These are phyloP conservation scores for Pheucticus melanocephalus DNA, from an alignment of 2,113 vertebrate species.

Conservation along the genomic window DNA sequence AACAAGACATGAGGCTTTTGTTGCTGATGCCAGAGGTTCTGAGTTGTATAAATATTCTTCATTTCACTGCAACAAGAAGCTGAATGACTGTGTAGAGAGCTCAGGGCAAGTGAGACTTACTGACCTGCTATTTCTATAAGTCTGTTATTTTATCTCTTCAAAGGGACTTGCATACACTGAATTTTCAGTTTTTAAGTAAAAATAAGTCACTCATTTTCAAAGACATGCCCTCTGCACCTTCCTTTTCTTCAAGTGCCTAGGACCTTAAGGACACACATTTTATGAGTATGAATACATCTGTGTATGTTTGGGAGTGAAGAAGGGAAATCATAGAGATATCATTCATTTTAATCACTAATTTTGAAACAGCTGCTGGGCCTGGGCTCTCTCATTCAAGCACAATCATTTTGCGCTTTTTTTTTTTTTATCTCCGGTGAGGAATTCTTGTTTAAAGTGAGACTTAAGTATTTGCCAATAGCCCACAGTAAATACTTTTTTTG, in stretches of 20 bases:
- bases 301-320: background rate
- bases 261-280: background rate
- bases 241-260: background rate
- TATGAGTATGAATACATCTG: background rate
- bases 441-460: slow-evolving; percentile 45
- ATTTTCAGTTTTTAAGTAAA: slow-evolving; percentile 7
- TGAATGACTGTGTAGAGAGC: slow-evolving; percentile 32
- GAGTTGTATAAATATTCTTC: slow-evolving; percentile 30
- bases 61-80: slow-evolving; percentile 17
- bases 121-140: slow-evolving; percentile 51
- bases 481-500: slow-evolving; percentile 53
- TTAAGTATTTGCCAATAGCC: slow-evolving; percentile 43
- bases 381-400: background rate
- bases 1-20: slow-evolving; percentile 21
- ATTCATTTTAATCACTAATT: slow-evolving; percentile 23
- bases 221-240: background rate
- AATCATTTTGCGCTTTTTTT: background rate
- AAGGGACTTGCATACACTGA: background rate
- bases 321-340: background rate
- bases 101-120: slow-evolving; percentile 41
- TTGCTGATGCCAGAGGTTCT: slow-evolving; percentile 17
- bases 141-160: slow-evolving; percentile 46
- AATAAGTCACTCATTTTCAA: slow-evolving; percentile 28
- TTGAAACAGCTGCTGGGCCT: background rate
- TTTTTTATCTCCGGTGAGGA: background rate